Conservation (phyloP, 2,888 invertebrate genomes). For the Chymomyza amoena region DNA sequence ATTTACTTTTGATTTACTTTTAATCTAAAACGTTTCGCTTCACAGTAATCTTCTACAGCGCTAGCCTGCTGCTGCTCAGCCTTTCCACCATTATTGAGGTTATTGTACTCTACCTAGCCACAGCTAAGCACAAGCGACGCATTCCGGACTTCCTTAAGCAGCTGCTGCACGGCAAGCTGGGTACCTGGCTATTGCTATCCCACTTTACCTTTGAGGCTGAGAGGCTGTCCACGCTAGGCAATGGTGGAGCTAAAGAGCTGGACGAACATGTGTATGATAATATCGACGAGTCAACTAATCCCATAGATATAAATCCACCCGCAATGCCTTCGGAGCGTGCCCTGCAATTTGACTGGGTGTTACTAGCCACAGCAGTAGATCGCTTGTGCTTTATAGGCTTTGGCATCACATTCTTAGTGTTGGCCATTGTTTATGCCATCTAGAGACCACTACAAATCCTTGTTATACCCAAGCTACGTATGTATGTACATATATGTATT, state of each 20-base stretch:
- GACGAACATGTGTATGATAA: constrained; percentile 62
- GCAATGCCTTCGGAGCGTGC: constrained; percentile 60
- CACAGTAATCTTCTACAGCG: constrained; percentile 81
- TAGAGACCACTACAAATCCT: constrained; percentile 25
- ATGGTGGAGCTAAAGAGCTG: constrained; percentile 63
- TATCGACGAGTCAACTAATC: constrained; percentile 46
- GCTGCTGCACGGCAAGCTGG: constrained; percentile 70
- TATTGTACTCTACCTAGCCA: constrained; percentile 80
- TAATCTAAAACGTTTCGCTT: constrained; percentile 47
- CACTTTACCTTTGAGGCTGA: constrained; percentile 67
- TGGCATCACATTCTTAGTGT: constrained; percentile 80
- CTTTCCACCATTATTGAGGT: constrained; percentile 81
- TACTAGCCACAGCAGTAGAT: constrained; percentile 83
- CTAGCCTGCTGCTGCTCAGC: constrained; percentile 79
- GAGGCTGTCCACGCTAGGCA: constrained; percentile 42
- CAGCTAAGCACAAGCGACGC: constrained; percentile 77
- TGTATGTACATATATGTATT: background rate
- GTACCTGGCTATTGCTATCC: constrained; percentile 70
- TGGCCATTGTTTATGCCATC: constrained; percentile 67
- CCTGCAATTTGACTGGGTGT: constrained; percentile 83
- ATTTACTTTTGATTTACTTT: too few species aligned
- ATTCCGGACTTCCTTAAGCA: constrained; percentile 78
- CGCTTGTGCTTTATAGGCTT: constrained; percentile 82
- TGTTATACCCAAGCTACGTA: background rate
- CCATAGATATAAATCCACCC: constrained; percentile 51